Percentiles rank a stretch among this genome's conserved stretches.
Evolutionary conservation across 1,140 invertebrate genomes (phyloP).

Genomic region (Saccostrea cuccullata): DNA sequence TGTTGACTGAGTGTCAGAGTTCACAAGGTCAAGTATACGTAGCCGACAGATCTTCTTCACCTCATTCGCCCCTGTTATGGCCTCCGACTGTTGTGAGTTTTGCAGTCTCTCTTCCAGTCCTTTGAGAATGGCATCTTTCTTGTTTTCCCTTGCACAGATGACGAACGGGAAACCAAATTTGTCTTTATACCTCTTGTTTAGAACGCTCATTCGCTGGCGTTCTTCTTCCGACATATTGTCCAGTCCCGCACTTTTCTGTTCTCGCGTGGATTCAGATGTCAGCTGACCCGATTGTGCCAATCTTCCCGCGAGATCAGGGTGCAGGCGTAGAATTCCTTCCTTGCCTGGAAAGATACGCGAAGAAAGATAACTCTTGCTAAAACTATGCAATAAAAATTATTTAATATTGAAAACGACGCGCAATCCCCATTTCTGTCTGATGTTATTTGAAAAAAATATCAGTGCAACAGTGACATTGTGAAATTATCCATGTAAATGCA

Average conservation of each 20-base stretch:
- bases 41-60: slow-evolving; percentile 85
- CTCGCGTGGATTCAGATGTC: slow-evolving; percentile 82
- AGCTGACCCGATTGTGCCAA: slow-evolving; percentile 80
- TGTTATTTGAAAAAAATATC: no score
- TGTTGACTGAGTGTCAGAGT: slow-evolving; percentile 14
- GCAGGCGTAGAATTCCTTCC: slow-evolving; percentile 59
- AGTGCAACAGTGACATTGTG: no score
- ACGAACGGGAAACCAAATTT: slow-evolving; percentile 87
- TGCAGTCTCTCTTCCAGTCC: slow-evolving; percentile 81
- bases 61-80: slow-evolving; percentile 82
- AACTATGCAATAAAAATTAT: no score
- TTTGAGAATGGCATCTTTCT: slow-evolving; percentile 82
- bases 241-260: slow-evolving; percentile 83
- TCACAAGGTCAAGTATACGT: slow-evolving; percentile 81
- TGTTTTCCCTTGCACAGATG: slow-evolving; percentile 85
- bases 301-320: slow-evolving; percentile 84
- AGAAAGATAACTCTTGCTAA: background rate
- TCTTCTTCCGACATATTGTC: slow-evolving; percentile 80
- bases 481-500: no score
- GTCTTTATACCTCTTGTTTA: slow-evolving; percentile 82
- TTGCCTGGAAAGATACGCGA: slow-evolving; percentile 52
- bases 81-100: slow-evolving; percentile 81
- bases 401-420: no score
- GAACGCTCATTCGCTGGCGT: slow-evolving; percentile 78
- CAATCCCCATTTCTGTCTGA: no score